Evolutionary conservation across 1,140 invertebrate genomes (phyloP).

Genomic region (Coelopa frigida): DNA sequence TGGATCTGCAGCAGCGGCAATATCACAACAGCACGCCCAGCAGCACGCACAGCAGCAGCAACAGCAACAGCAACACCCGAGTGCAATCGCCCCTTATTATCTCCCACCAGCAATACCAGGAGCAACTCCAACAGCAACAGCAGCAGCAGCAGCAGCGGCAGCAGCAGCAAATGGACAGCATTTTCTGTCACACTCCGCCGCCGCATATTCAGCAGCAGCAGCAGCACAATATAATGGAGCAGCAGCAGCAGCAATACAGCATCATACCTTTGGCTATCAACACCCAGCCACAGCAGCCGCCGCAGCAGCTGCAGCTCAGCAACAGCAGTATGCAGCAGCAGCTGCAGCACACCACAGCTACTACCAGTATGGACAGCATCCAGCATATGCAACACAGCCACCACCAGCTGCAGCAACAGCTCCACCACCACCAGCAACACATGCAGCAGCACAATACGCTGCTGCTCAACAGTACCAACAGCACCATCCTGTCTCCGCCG

Average conservation of each 20-base stretch:
- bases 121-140: conserved; percentile 14
- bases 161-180: conserved; percentile 23
- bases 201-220: conserved; percentile 16
- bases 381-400: conserved; percentile 23
- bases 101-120: conserved; percentile 17
- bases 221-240: conserved; percentile 24
- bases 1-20: conserved; percentile 25
- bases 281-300: conserved; percentile 34
- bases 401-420: conserved; percentile 13
- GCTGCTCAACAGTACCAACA: conserved; percentile 25
- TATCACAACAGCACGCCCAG: conserved; percentile 31
- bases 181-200: conserved; percentile 31
- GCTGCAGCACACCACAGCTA: conserved; percentile 13
- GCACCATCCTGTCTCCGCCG: conserved; percentile 25
- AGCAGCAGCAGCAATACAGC: conserved; percentile 36
- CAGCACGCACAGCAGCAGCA: conserved; percentile 24
- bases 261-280: conserved; percentile 44
- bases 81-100: conserved; percentile 17
- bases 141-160: conserved; percentile 16
- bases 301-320: conserved; percentile 15
- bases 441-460: conserved; percentile 26
- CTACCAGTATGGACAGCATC: conserved; percentile 7
- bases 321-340: conserved; percentile 32
- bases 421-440: conserved; percentile 18
- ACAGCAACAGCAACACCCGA: conserved; percentile 9